Percentiles rank a stretch among this genome's conserved stretches.
These are phyloP conservation scores for Meiosimyza decipiens DNA, from an alignment of 2,888 invertebrate species.

Conservation along the genomic window DNA sequence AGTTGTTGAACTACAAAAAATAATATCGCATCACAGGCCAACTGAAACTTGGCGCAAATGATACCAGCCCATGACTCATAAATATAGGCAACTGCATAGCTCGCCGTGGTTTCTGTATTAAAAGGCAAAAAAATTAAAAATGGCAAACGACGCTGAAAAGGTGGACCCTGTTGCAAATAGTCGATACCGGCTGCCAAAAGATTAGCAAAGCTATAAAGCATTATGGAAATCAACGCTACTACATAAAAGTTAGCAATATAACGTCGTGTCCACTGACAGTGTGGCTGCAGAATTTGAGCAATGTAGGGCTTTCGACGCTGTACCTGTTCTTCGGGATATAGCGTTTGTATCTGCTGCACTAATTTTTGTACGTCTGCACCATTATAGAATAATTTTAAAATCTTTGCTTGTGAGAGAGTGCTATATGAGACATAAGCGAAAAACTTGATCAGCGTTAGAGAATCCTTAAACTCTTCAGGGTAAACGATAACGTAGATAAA, in stretches of 20 bases:
- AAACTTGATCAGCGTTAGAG: not conserved
- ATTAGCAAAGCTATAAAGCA: not conserved
- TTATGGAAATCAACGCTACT: not conserved
- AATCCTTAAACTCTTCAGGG: not conserved
- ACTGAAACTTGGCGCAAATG: not conserved
- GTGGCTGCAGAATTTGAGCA: not conserved
- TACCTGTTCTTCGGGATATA: not conserved
- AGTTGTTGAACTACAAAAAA: constrained; percentile 13
- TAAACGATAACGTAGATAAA: not conserved
- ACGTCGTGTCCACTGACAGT: not conserved
- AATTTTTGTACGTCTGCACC: not conserved
- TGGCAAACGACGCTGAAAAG: not conserved
- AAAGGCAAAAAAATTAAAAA: not conserved
- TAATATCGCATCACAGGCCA: constrained; percentile 8
- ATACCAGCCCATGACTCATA: not conserved
- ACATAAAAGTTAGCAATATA: not conserved
- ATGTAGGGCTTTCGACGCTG: not conserved
- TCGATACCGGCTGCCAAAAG: not conserved
- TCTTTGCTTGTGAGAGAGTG: not conserved
- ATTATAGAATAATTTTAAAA: not conserved
- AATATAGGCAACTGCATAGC: not conserved
- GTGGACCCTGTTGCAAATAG: not conserved
- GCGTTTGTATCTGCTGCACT: not conserved
- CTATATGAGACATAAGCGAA: not conserved
- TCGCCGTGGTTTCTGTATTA: not conserved